Base-by-base conservation (phyloP, 2,888 invertebrate species). In the Sesamia inferens region DNA sequence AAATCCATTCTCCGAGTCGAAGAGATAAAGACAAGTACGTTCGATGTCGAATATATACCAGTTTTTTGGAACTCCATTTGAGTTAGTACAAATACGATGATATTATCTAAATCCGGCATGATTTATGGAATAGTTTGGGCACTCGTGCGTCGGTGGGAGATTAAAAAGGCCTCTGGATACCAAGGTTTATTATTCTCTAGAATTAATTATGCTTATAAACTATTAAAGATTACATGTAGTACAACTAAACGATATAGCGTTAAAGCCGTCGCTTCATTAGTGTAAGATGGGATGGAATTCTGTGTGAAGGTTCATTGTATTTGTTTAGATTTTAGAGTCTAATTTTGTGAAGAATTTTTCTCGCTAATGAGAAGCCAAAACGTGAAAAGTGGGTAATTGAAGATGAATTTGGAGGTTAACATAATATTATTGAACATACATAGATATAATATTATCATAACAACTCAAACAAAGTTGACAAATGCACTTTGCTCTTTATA, bases 171-270 rank as follows among this genome's bases (percentile, higher is more conserved):
- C 72, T 72, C 62, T 61, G 69, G 70, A 72, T 69, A 68, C 68
- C 51, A 76, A 67, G 22, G 58, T 67, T 71, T 70, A 75, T 70
- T 73, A 72, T 81, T 71, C 67, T 58, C 51, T 14, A 48, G 74
- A 69, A 78, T 85, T 85, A 81, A 73, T 69, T 54, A 81, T 74
- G 85, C 74, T 79, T 79, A 78, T 81, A 79, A 87, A 79, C 71
- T 79, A 76, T 76, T 77, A 61, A 76, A 74, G 75, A 85, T 81
- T 74, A 81, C 67, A 79, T 63, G 14, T 73, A 72, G 65, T 71
- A 68, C 72, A 79, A 85, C 85, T 83, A 76, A 67, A 73, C 61
- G 51, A 74, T 63, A 51, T 44, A 81, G 66, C 71, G 48, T 75
- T 77, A 74, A 58, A 63, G 66, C 14, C 58, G 13, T 68, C 67